phyloP scores from a whole-genome alignment of 2,797 vertebrate genomes.

The Chrosomus eos region DNA sequence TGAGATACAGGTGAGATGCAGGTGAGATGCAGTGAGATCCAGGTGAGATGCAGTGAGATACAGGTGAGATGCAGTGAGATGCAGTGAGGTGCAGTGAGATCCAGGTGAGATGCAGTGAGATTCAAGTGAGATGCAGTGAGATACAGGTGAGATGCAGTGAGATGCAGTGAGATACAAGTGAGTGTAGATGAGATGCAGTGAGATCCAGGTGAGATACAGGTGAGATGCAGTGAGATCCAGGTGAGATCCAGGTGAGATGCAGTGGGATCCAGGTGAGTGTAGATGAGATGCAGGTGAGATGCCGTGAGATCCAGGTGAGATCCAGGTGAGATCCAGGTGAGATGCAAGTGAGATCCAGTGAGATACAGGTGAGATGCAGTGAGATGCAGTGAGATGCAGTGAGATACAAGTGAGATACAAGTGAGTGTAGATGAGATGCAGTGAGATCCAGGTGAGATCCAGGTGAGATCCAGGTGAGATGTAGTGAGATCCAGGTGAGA shows the following conservation, averaged over 20 bases:
- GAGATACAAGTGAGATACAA: background rate
- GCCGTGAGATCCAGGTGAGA: background rate
- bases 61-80: too few relatives aligned
- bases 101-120: too few relatives aligned
- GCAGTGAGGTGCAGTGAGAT: slow-evolving; percentile 79
- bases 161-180: too few relatives aligned
- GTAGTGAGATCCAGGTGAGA: background rate
- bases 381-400: background rate
- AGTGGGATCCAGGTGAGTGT: too few relatives aligned
- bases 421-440: background rate
- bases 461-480: slow-evolving; percentile 69
- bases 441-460: background rate
- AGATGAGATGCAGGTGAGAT: background rate
- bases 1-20: too few relatives aligned
- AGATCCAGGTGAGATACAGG: too few relatives aligned
- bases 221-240: background rate
- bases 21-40: too few relatives aligned
- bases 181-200: too few relatives aligned
- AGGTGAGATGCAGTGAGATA: too few relatives aligned
- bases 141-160: too few relatives aligned
- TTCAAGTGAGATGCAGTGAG: too few relatives aligned
- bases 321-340: background rate
- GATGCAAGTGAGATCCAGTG: slow-evolving; percentile 59
- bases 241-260: background rate
- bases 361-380: background rate